Conservation (phyloP, 2,113 vertebrate genomes). For the Atherinomorus stipes region DNA sequence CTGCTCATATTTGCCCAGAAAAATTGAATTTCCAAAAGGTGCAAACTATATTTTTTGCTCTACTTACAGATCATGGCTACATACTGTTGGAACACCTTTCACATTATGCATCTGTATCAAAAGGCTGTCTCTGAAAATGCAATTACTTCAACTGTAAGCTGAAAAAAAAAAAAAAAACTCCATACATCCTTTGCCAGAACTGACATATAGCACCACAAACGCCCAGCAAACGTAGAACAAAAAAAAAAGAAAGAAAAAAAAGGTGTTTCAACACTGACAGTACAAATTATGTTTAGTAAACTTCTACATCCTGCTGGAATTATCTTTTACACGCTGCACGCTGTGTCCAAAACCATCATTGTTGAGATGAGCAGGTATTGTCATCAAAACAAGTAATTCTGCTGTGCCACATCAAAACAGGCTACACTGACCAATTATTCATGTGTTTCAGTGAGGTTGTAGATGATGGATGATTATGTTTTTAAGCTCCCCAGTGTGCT, state of each 20-base stretch:
- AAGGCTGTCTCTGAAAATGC: not conserved
- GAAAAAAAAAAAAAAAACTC: not conserved
- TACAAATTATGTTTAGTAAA: constrained; percentile 15
- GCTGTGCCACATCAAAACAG: constrained; percentile 57
- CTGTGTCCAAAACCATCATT: constrained; percentile 33
- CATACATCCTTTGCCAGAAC: not conserved
- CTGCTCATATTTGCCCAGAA: constrained; percentile 20
- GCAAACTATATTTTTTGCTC: not conserved
- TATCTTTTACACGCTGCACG: not conserved
- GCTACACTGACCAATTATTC: constrained; percentile 61
- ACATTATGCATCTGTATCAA: constrained; percentile 6
- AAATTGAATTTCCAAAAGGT: constrained; percentile 17
- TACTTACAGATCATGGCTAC: not conserved
- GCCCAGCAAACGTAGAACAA: too few relatives aligned
- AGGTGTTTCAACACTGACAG: not conserved
- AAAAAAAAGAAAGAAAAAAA: too few relatives aligned
- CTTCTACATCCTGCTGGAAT: constrained; percentile 9
- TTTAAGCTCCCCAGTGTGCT: constrained; percentile 49
- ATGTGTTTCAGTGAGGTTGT: constrained; percentile 48
- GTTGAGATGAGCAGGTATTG: constrained; percentile 18
- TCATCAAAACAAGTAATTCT: constrained; percentile 51
- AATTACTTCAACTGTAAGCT: not conserved
- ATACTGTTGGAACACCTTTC: not conserved
- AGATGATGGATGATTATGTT: constrained; percentile 71
- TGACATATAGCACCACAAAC: not conserved